Percentiles rank a stretch among this genome's conserved stretches.
These are phyloP conservation scores for Macropis europaea DNA, from an alignment of 2,888 invertebrate genomes.

Conservation along the genomic window DNA sequence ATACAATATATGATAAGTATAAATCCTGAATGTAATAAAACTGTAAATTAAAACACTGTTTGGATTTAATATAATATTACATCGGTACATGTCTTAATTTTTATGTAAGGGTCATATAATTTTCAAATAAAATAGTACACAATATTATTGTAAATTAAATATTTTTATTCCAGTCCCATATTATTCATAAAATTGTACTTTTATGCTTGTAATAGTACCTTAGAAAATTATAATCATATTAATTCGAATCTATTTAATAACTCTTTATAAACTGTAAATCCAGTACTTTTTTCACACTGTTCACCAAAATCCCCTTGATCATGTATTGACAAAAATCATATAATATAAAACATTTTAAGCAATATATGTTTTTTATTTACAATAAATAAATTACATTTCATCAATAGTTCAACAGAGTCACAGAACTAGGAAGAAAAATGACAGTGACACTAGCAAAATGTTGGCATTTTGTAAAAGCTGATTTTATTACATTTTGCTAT, in stretches of 20 bases:
- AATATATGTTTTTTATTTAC: conserved; percentile 75
- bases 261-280: conserved; percentile 13
- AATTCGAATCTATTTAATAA: conserved; percentile 10
- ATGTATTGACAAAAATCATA: conserved; percentile 29
- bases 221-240: conserved; percentile 37
- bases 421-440: conserved; percentile 63
- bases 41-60: not conserved
- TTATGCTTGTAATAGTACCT: conserved; percentile 28
- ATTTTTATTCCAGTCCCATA: conserved; percentile 55
- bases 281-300: not conserved
- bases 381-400: conserved; percentile 77
- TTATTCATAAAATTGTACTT: conserved; percentile 51
- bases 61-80: not conserved
- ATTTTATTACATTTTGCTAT: conserved; percentile 54
- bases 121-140: conserved; percentile 41
- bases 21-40: not conserved
- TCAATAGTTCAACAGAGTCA: conserved; percentile 70
- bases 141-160: conserved; percentile 48
- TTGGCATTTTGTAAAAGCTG: conserved; percentile 62
- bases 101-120: conserved; percentile 11
- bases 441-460: conserved; percentile 61
- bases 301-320: not conserved
- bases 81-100: not conserved
- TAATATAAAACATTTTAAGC: conserved; percentile 62
- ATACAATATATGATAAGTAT: not conserved